Percentiles rank a stretch among this genome's conserved stretches.
These are phyloP conservation scores for Mohoua ochrocephala DNA, from an alignment of 2,113 vertebrate species.

Conservation along the genomic window DNA sequence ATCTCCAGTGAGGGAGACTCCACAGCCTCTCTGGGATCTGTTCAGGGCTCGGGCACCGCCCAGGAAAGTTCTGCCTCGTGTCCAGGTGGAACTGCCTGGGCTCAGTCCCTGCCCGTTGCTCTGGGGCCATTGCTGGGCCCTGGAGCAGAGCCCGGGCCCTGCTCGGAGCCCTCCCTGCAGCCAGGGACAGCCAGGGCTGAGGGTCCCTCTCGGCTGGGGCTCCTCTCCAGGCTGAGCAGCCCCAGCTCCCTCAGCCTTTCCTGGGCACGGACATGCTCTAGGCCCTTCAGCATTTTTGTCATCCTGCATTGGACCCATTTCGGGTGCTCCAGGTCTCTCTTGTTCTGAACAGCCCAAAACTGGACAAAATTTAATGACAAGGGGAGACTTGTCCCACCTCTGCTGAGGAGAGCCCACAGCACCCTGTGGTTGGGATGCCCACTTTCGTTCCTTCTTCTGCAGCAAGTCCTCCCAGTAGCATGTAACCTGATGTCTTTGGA, in stretches of 20 bases:
- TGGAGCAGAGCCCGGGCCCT: not conserved
- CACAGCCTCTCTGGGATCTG: not conserved
- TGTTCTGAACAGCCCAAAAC: not conserved
- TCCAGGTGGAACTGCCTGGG: not conserved
- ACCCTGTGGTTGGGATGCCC: rapidly evolving
- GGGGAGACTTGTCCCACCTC: not conserved
- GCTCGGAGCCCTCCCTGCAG: not conserved
- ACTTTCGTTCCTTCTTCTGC: not conserved
- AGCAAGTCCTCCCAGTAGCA: not conserved
- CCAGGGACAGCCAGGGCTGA: not conserved
- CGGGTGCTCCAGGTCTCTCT: not conserved
- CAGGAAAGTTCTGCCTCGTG: not conserved
- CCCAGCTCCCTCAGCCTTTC: not conserved
- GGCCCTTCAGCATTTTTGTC: not conserved
- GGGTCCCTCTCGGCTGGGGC: not conserved
- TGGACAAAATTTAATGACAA: not conserved
- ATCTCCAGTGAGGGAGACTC: not conserved
- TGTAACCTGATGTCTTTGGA: not conserved
- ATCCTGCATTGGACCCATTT: not conserved
- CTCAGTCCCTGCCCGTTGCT: not conserved
- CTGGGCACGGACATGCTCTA: rapidly evolving
- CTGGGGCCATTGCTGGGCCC: not conserved
- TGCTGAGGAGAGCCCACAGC: not conserved
- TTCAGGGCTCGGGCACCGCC: not conserved
- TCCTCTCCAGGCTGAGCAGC: not conserved